These are phyloP conservation scores for Meteorus cinctellus DNA, from an alignment of 2,888 invertebrate species.

Conservation along the genomic window DNA sequence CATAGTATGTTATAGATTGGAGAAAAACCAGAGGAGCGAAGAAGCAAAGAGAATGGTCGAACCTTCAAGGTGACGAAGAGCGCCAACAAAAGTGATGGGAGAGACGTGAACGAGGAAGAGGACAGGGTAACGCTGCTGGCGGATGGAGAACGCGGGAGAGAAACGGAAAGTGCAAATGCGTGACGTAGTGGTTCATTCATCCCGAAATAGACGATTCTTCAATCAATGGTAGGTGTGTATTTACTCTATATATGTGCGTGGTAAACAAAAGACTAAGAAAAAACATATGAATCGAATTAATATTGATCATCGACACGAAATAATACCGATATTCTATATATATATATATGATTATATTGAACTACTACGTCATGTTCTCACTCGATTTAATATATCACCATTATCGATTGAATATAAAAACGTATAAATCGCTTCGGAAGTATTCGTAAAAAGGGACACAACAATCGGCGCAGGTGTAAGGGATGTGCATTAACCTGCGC, in stretches of 20 bases:
- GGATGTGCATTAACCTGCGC: background rate
- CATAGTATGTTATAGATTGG: background rate
- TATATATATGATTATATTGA: background rate
- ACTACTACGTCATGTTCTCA: background rate
- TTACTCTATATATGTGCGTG: conserved; percentile 39
- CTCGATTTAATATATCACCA: background rate
- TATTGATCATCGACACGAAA: too few species aligned
- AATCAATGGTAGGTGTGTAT: conserved; percentile 69
- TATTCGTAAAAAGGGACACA: background rate
- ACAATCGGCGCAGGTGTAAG: background rate
- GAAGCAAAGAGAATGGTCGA: conserved; percentile 57
- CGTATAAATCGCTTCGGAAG: background rate
- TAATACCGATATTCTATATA: too few species aligned
- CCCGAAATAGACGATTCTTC: conserved; percentile 71
- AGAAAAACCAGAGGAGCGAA: conserved; percentile 9
- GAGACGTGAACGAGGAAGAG: conserved; percentile 33
- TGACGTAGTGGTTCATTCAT: conserved; percentile 73
- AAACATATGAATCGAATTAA: too few species aligned
- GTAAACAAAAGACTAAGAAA: too few species aligned
- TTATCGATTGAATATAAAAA: background rate
- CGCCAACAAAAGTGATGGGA: conserved; percentile 36
- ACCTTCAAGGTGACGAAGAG: conserved; percentile 68
- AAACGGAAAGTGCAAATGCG: conserved; percentile 68
- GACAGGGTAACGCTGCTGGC: conserved; percentile 44
- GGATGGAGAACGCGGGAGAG: conserved; percentile 53